Evolutionary conservation across 2,797 vertebrate species (phyloP), one percentile per base, ranked within the genome.

Genomic region (Tiaroga cobitis): DNA sequence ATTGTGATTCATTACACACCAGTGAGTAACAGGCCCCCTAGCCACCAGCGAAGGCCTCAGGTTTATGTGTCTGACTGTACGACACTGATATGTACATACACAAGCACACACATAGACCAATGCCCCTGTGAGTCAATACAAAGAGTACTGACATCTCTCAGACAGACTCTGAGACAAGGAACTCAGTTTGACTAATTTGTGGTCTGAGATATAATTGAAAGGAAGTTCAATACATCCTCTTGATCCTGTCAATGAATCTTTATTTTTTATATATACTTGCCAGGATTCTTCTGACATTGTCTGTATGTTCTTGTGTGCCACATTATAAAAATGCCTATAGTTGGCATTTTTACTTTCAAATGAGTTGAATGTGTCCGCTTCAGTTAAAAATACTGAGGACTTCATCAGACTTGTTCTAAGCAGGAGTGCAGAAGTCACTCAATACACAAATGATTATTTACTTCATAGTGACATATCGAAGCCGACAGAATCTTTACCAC

Each of bases 171-270:
- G 82, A 86, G 34, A 86, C 85, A 84, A 85, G 88, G 90, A 90
- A 90, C 74, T 89, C 24, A 73, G 19, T 19, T 32, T 90, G 87
- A 90, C 82, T 89, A 82, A 90, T 73, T 77, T 77, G 68, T 49
- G 10, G 46, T 61, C 72, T 65, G 54, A 77, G 85, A 87, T 86
- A 84, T 70, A 84, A 82, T 72, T 68, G 34, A 82, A 86, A 63
- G 51, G 85, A 84, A 82, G 81, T 75, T 49, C 67, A 80, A 65
- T 70, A 54, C 19, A 41, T 24, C 51, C 34, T 63, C 78, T 63
- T 24, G 68, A 82, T 75, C 39, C 34, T 82, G 74, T 46, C 82
- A 84, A 63, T 82, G 32, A 69, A 87, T 65, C 63, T 32, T 32
- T 32, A 7, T 16, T 18, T 59, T 37, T n/a, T 4, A 37, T 16